phyloP scores from a whole-genome alignment of 2,113 vertebrate species.

The Sturnira hondurensis region DNA sequence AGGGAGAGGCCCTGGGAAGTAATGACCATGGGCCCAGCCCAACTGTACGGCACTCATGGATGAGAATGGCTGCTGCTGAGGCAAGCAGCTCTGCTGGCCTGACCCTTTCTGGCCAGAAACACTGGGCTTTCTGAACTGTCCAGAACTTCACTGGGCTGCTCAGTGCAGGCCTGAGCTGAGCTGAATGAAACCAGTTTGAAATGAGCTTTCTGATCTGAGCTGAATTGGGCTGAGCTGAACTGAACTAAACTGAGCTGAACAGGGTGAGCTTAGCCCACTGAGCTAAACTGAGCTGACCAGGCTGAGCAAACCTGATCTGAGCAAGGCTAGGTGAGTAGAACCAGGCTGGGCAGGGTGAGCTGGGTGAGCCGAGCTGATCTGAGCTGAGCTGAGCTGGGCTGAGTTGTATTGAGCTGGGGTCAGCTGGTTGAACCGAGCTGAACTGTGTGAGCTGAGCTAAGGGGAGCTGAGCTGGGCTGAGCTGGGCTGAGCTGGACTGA shows the following conservation, averaged over 20 bases:
- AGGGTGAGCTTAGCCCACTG: neutral
- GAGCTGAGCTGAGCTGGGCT: rapidly evolving
- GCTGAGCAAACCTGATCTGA: rapidly evolving
- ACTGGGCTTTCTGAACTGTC: no score
- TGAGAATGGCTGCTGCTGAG: neutral
- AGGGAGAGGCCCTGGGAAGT: no score
- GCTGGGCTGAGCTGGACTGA: neutral
- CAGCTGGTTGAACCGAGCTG: neutral
- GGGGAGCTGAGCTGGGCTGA: neutral
- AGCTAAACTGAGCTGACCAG: rapidly evolving
- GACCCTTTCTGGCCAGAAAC: neutral
- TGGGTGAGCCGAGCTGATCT: neutral
- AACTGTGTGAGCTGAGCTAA: no score
- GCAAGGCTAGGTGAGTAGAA: neutral
- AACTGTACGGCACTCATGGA: rapidly evolving
- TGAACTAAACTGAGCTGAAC: neutral
- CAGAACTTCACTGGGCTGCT: neutral
- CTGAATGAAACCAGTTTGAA: neutral
- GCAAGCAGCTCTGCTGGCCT: rapidly evolving
- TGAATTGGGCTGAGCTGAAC: neutral
- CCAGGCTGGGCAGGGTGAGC: neutral
- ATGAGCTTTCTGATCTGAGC: no score
- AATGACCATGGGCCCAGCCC: neutral
- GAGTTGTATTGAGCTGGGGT: no score
- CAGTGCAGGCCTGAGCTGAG: rapidly evolving